Evolutionary conservation across 2,797 vertebrate genomes (phyloP).

Genomic region (Halcyon leucocephala): DNA sequence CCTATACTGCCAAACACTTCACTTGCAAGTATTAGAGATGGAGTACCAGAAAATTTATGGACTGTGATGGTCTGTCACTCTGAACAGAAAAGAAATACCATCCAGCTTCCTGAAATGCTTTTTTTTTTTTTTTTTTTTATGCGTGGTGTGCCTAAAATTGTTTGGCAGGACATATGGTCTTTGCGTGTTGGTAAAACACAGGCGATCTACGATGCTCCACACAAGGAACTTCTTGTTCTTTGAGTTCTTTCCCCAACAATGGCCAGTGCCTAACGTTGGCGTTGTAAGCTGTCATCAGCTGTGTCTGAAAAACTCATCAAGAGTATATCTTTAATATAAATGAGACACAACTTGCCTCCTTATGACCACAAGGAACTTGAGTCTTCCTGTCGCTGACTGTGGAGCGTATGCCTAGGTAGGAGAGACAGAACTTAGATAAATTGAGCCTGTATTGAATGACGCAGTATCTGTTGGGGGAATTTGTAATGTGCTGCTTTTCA

Average conservation of each 20-base stretch:
- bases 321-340: background rate
- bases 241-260: background rate
- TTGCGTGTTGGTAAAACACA: constrained; percentile 7
- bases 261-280: background rate
- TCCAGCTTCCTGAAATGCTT: constrained; percentile 25
- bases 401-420: background rate
- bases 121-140: background rate
- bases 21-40: background rate
- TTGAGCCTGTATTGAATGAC: background rate
- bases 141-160: background rate
- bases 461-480: background rate
- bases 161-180: background rate
- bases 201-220: background rate
- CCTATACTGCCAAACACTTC: accelerated
- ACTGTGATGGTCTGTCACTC: constrained; percentile 57
- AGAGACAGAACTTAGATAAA: background rate
- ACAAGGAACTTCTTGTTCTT: background rate
- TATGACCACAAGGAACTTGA: background rate
- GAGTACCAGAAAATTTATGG: constrained; percentile 37
- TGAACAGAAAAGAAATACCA: constrained; percentile 18
- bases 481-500: background rate
- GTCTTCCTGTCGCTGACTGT: accelerated
- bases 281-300: background rate
- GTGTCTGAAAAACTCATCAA: background rate
- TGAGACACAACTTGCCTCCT: background rate